Percentiles rank a stretch among this genome's conserved stretches.
phyloP scores from a whole-genome alignment of 1,140 invertebrate species.

The Temnothorax longispinosus region DNA sequence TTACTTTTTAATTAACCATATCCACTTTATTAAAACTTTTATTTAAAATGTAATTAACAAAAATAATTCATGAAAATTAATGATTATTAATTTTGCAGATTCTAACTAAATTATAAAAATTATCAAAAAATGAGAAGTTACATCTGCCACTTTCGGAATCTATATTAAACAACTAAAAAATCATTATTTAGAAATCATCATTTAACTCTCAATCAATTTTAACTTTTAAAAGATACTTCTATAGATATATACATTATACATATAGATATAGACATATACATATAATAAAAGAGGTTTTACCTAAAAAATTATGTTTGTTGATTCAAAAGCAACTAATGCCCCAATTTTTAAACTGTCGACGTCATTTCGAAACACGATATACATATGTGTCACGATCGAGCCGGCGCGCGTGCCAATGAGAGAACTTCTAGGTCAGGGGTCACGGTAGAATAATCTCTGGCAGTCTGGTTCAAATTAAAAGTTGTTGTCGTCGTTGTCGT shows the following conservation, averaged over 20 bases:
- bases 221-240: not conserved
- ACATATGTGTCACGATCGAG: slow-evolving; percentile 13
- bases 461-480: slow-evolving; percentile 38
- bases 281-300: too few species aligned
- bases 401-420: not conserved
- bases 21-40: not conserved
- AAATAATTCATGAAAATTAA: not conserved
- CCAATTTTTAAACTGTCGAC: not conserved
- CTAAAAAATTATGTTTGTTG: not conserved
- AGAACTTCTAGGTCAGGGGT: slow-evolving; percentile 33
- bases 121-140: not conserved
- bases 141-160: not conserved
- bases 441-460: slow-evolving; percentile 10
- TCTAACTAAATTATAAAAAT: not conserved
- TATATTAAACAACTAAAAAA: not conserved
- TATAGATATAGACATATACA: too few species aligned
- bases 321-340: not conserved
- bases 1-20: not conserved
- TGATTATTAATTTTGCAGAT: not conserved
- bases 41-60: not conserved
- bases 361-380: not conserved
- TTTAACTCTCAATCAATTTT: not conserved
- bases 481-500: slow-evolving; percentile 23
- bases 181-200: not conserved
- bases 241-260: too few species aligned